A percentile compares a stretch with the other conserved stretches of the same genome.
phyloP scores from a whole-genome alignment of 1,140 invertebrate species.

The Aphidius ervi region DNA sequence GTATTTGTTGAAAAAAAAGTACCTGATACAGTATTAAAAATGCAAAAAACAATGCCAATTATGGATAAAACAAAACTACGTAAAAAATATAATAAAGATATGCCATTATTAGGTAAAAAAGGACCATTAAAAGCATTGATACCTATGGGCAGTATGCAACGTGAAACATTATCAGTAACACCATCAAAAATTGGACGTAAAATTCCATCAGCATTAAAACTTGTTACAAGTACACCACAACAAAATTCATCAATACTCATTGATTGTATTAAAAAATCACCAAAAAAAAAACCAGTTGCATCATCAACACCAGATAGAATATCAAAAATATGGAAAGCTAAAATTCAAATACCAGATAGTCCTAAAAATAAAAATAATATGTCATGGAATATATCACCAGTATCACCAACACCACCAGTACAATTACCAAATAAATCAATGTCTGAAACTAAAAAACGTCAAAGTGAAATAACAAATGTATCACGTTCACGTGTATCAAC shows the following conservation, averaged over 20 bases:
- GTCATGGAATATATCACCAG: slow-evolving; percentile 37
- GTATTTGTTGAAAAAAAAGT: slow-evolving; percentile 14
- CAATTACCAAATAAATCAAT: too few relatives aligned
- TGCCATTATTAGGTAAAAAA: slow-evolving; percentile 31
- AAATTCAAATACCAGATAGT: slow-evolving; percentile 9
- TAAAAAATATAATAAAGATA: slow-evolving; percentile 29
- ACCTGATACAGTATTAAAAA: slow-evolving; percentile 20
- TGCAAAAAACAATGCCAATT: slow-evolving; percentile 20
- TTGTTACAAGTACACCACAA: slow-evolving; percentile 41
- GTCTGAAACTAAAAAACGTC: too few relatives aligned
- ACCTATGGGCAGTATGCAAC: slow-evolving; percentile 44
- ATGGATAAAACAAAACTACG: slow-evolving; percentile 41
- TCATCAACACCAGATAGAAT: slow-evolving; percentile 39
- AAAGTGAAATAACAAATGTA: too few relatives aligned
- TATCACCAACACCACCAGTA: slow-evolving; percentile 33
- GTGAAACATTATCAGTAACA: slow-evolving; percentile 13
- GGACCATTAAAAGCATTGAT: slow-evolving; percentile 47
- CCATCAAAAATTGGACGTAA: slow-evolving; percentile 26
- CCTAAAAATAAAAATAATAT: slow-evolving; percentile 30
- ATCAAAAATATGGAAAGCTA: slow-evolving; percentile 8
- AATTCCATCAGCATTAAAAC: slow-evolving; percentile 22
- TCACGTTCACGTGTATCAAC: too few relatives aligned
- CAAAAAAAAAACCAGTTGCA: slow-evolving; percentile 36
- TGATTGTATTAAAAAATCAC: slow-evolving; percentile 19
- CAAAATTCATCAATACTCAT: slow-evolving; percentile 8